Evolutionary conservation across 1,140 invertebrate species (phyloP), one percentile per base, ranked within the genome.

Genomic region (Drosophila orosa): DNA sequence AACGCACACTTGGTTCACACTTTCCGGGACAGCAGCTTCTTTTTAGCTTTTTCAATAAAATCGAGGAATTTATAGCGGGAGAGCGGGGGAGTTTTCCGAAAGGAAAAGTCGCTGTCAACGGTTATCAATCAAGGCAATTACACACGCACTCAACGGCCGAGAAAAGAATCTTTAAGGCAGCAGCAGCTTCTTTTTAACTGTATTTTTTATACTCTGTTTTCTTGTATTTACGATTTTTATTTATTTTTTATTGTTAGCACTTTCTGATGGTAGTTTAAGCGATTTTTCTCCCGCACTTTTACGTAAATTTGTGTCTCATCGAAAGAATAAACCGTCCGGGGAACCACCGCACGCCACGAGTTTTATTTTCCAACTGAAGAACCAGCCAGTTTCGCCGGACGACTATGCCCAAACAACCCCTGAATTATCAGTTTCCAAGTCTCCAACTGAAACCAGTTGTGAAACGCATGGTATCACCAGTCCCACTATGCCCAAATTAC

Each of bases 301-400:
- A 71, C 68, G 68, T 71, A 71, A 58, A 71, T 58, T 71, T 47
- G 33, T 74, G 58, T 37, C 48, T 57, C 19, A 22, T 10, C 35
- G 54, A 24, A 22, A 29, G 25, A 27, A 19, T 47, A 25, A 31
- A 29, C 35, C 62, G 59, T 35, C 58, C 61, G 22, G 22, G 40
- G 9, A 29, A 59, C 55, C 80, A 69, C 80, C 84, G 84, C 68
- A 65, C 74, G 77, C 68, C 68, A 84, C 77, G 81, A 85, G 60
- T 59, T 69, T 73, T 63, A 58, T 47, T 73, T 73, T 67, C 58
- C 59, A 62, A 84, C 81, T 80, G 81, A 42, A n/a, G n/a, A n/a
- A n/a, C n/a, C n/a, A n/a, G n/a, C n/a, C n/a, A n/a, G n/a, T n/a
- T n/a, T n/a, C n/a, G n/a, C n/a, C n/a, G n/a, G n/a, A n/a, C n/a